Evolutionary conservation across 2,797 vertebrate genomes (phyloP).

Genomic region (Pempheris klunzingeri): DNA sequence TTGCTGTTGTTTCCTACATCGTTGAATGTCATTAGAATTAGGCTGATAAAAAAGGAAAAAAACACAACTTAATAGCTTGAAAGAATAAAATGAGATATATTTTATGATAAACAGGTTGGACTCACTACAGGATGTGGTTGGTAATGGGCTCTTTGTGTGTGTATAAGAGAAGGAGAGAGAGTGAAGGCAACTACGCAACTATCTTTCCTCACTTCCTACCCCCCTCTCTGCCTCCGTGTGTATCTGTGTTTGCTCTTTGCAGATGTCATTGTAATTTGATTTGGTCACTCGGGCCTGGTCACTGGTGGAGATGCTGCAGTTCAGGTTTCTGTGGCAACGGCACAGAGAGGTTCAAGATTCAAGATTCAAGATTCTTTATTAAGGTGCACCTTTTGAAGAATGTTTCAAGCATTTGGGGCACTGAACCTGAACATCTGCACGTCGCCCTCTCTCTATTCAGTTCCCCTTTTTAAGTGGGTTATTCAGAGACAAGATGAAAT

Average conservation of each 20-base stretch:
- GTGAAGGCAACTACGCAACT: not conserved
- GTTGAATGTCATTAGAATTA: no score
- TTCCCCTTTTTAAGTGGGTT: conserved; percentile 24
- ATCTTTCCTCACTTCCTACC: not conserved
- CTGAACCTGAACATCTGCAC: not conserved
- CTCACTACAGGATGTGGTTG: conserved; percentile 30
- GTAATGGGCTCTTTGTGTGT: not conserved
- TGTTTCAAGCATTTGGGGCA: not conserved
- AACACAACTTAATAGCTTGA: not conserved
- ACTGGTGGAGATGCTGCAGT: conserved; percentile 15
- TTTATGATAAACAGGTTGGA: no score
- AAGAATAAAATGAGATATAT: no score
- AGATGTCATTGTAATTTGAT: conserved; percentile 37
- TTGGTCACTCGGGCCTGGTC: conserved; percentile 15
- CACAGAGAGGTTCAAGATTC: conserved; percentile 4
- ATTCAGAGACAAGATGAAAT: no score
- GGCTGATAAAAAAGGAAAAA: no score
- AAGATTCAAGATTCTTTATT: conserved; percentile 6
- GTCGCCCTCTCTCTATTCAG: not conserved
- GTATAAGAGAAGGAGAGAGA: not conserved
- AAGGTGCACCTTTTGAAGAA: not conserved
- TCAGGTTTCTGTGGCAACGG: conserved; percentile 24
- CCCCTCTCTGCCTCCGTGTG: not conserved
- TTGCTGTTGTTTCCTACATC: no score
- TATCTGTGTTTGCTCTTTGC: conserved; percentile 23